Percentiles rank a stretch among this genome's conserved stretches.
phyloP scores from a whole-genome alignment of 2,888 invertebrate species.

The Hypsopygia costalis region DNA sequence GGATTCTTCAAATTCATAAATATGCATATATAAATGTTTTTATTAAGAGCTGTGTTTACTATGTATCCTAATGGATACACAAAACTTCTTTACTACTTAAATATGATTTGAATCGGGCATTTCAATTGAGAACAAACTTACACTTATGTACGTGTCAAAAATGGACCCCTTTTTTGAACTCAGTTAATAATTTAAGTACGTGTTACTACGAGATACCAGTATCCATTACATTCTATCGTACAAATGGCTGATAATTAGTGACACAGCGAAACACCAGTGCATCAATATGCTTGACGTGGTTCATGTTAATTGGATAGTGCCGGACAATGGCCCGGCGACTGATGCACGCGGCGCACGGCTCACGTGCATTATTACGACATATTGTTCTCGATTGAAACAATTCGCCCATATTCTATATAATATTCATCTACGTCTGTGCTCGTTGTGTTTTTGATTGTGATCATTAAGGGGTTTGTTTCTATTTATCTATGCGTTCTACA shows the following conservation, averaged over 20 bases:
- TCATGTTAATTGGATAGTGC: constrained; percentile 69
- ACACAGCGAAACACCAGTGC: constrained; percentile 52
- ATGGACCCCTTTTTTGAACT: too few relatives aligned
- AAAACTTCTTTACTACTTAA: too few relatives aligned
- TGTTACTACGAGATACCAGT: constrained; percentile 3
- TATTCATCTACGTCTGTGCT: constrained; percentile 17
- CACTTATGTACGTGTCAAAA: too few relatives aligned
- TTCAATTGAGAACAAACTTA: too few relatives aligned
- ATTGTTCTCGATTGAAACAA: constrained; percentile 63
- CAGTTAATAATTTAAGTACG: constrained; percentile 5
- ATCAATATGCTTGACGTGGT: constrained; percentile 67
- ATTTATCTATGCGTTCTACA: neutral
- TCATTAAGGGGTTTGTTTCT: neutral
- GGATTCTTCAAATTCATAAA: too few relatives aligned
- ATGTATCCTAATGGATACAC: too few relatives aligned
- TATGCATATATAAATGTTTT: too few relatives aligned
- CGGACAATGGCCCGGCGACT: constrained; percentile 54
- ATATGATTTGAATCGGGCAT: too few relatives aligned
- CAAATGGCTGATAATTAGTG: constrained; percentile 62
- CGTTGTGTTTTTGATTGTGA: neutral
- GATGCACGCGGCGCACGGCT: constrained; percentile 39
- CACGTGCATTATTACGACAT: constrained; percentile 62
- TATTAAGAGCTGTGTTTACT: too few relatives aligned
- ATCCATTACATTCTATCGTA: constrained; percentile 16
- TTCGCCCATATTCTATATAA: constrained; percentile 46